A percentile compares a stretch with the other conserved stretches of the same genome.
phyloP scores from a whole-genome alignment of 1,140 invertebrate genomes.

The Sycobia sp. region DNA sequence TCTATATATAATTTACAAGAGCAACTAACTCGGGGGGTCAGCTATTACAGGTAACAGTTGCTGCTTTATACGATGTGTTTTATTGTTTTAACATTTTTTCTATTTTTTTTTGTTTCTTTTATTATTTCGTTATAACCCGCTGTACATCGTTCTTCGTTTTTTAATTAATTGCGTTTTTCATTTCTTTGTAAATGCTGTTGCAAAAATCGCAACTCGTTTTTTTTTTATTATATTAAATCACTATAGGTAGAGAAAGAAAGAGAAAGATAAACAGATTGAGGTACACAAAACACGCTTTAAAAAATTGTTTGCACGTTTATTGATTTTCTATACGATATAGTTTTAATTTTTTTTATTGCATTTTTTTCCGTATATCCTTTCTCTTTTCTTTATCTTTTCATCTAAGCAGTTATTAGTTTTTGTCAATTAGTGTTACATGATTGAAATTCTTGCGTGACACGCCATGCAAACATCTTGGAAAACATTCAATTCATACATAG shows the following conservation, averaged over 20 bases:
- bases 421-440: slow-evolving; percentile 23
- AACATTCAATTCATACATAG: too few species aligned
- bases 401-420: slow-evolving; percentile 6
- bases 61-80: slow-evolving; percentile 32
- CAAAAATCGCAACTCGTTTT: slow-evolving; percentile 49
- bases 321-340: not conserved
- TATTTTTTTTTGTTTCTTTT: slow-evolving; percentile 2
- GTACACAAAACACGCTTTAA: slow-evolving; percentile 41
- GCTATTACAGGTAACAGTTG: slow-evolving; percentile 27
- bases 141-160: slow-evolving; percentile 29
- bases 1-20: slow-evolving; percentile 55
- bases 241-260: slow-evolving; percentile 12
- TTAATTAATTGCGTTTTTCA: slow-evolving; percentile 19
- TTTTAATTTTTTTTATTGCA: too few species aligned
- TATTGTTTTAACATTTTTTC: slow-evolving; percentile 18
- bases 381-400: not conserved
- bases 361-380: too few species aligned
- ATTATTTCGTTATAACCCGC: slow-evolving; percentile 13
- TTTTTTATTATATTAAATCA: slow-evolving; percentile 28
- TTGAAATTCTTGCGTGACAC: too few species aligned
- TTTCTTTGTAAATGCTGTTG: slow-evolving; percentile 48
- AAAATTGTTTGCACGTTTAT: slow-evolving; percentile 51
- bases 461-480: too few species aligned
- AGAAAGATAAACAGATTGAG: slow-evolving; percentile 22
- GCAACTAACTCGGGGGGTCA: slow-evolving; percentile 38